Evolutionary conservation across 2,888 invertebrate species (phyloP), one percentile per base, ranked within the genome.

Genomic region (Calliphora vomitoria): DNA sequence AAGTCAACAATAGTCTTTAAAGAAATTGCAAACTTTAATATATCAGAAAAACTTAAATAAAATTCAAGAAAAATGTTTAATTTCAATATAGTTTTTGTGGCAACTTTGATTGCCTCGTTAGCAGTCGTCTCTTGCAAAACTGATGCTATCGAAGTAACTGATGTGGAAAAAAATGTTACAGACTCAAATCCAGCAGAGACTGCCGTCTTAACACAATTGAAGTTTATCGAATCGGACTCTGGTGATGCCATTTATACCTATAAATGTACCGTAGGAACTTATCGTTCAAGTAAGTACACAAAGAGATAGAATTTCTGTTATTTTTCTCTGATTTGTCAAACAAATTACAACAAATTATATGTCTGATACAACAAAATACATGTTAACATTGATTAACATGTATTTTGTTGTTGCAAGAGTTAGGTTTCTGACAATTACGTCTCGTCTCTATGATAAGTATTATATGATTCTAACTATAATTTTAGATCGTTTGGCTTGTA

Each of bases 221-320:
- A 60, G 31, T 11, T 20, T 8, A 31, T 18, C 20, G 68, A 80
- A 69, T 55, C 74, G 5, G 60, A 44, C 1, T 8, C 71, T 0
- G 68, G 31, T 15, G 81, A 72, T 41, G 35, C 71, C 3, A 18
- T 66, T 38, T 66, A 79, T 25, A 53, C 66, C 0, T 88, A 82
- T 6, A 81, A 74, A 68, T 88, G 88, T 58, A 84, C 83, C 8
- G 83, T 81, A 0, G 88, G 88, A 11, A n/a, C 55, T 3, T 47
- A 60, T 13, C 0, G 4, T 20, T 47, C 71, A 13, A 76, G 88
- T 88, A 83, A 80, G 60, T 83, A 20, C n/a, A 53, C 38, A 25
- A 25, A n/a, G 31, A 6, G 2, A 0, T 3, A 6, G 13, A 50
- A 1, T 13, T 13, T 50, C 25, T 25, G 25, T 25, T 38, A 50